Evolutionary conservation across 2,113 vertebrate species (phyloP).

Genomic region (Oxygymnocypris stewartii): DNA sequence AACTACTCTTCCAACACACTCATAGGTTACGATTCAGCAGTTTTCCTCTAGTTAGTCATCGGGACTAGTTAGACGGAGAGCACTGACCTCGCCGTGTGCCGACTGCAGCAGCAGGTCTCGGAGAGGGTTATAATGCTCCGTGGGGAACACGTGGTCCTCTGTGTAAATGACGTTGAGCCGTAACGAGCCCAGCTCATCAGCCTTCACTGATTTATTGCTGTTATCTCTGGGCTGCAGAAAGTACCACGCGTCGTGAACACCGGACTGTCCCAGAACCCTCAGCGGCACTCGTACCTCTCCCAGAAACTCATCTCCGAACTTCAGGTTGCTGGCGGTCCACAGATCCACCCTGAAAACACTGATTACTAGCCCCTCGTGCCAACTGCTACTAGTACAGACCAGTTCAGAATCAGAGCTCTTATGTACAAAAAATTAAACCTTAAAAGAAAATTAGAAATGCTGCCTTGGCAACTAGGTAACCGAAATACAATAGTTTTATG

Average conservation of each 20-base stretch:
- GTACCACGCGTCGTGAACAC: constrained; percentile 94
- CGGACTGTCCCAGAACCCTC: constrained; percentile 85
- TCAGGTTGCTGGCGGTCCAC: constrained; percentile 97
- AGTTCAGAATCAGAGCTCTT: no score
- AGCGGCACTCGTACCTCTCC: constrained; percentile 91
- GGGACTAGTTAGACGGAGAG: no score
- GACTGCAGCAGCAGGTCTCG: constrained; percentile 89
- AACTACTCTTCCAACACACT: no score
- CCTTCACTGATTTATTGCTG: constrained; percentile 88
- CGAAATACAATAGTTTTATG: no score
- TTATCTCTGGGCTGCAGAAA: constrained; percentile 95
- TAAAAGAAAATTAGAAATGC: no score
- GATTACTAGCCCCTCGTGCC: background rate
- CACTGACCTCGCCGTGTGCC: constrained; percentile 83
- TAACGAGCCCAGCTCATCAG: constrained; percentile 92
- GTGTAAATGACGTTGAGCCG: constrained; percentile 97
- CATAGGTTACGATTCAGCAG: no score
- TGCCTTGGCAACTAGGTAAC: no score
- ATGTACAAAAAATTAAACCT: no score
- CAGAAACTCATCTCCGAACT: constrained; percentile 96
- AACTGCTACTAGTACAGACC: no score
- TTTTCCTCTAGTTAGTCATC: background rate
- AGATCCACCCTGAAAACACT: constrained; percentile 86
- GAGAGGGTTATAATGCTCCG: constrained; percentile 89
- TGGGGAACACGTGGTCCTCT: constrained; percentile 95